Evolutionary conservation across 1,140 invertebrate genomes (phyloP).

Genomic region (Battus philenor): DNA sequence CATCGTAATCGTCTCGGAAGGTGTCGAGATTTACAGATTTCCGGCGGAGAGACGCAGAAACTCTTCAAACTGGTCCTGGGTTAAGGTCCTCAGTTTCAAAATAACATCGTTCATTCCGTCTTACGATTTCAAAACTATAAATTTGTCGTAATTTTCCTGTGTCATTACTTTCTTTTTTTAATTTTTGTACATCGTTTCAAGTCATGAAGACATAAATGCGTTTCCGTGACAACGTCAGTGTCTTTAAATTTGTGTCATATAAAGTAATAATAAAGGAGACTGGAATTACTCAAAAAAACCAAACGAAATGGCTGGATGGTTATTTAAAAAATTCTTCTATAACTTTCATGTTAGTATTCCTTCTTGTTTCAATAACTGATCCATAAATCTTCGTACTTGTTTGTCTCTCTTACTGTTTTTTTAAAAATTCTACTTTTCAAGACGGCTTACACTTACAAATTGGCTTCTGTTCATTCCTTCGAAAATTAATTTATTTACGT

Average conservation of each 20-base stretch:
- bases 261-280: too few species aligned
- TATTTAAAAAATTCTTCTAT: conserved; percentile 30
- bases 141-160: too few species aligned
- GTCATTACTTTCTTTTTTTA: too few species aligned
- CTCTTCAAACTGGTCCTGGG: conserved; percentile 80
- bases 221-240: conserved; percentile 7
- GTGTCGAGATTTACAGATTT: conserved; percentile 78
- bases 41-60: conserved; percentile 76
- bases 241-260: too few species aligned
- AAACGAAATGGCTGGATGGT: conserved; percentile 41
- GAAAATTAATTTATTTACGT: conserved; percentile 13
- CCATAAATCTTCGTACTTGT: neutral
- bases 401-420: neutral
- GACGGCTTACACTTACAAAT: conserved; percentile 36
- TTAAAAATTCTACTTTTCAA: conserved; percentile 8
- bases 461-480: conserved; percentile 30
- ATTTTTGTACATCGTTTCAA: too few species aligned
- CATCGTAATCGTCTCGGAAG: conserved; percentile 77
- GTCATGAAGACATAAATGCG: conserved; percentile 8
- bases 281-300: conserved; percentile 1
- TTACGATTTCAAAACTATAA: conserved; percentile 38
- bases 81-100: conserved; percentile 77
- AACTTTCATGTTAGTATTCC: conserved; percentile 36
- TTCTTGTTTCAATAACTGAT: too few species aligned
- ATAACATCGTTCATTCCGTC: conserved; percentile 60